A percentile compares a stretch with the other conserved stretches of the same genome.
phyloP scores from a whole-genome alignment of 2,888 invertebrate genomes.

The Chaetogeoica ovagalla region DNA sequence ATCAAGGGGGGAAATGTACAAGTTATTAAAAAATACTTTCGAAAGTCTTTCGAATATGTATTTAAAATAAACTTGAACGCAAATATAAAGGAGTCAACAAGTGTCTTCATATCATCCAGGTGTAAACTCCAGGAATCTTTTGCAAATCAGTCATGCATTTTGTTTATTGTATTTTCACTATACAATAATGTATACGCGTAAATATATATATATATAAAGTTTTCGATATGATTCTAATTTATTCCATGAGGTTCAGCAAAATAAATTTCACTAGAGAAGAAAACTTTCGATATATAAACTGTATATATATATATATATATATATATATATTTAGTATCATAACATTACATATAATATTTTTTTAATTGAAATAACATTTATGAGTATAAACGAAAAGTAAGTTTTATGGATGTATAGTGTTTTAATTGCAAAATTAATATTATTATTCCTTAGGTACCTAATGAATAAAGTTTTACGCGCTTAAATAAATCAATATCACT shows the following conservation, averaged over 20 bases:
- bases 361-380: slow-evolving; percentile 9
- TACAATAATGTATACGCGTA: too few species aligned
- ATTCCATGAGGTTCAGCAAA: slow-evolving; percentile 1
- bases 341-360: not conserved
- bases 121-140: slow-evolving; percentile 2
- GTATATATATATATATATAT: not conserved
- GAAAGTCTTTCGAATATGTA: not conserved
- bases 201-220: slow-evolving; percentile 23
- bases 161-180: slow-evolving; percentile 14
- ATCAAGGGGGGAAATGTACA: too few species aligned
- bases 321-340: not conserved
- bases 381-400: slow-evolving; percentile 7
- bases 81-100: slow-evolving; percentile 19
- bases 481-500: not conserved
- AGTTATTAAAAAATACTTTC: too few species aligned
- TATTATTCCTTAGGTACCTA: not conserved
- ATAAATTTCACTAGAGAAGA: slow-evolving; percentile 12
- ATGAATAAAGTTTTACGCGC: not conserved
- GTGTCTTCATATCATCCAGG: slow-evolving; percentile 1
- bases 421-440: not conserved
- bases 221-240: slow-evolving; percentile 21
- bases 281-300: slow-evolving; percentile 31
- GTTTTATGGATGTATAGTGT: not conserved
- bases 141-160: slow-evolving; percentile 12
- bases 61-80: slow-evolving; percentile 4